phyloP scores from a whole-genome alignment of 2,113 vertebrate species.

The Syngnathoides biaculeatus region DNA sequence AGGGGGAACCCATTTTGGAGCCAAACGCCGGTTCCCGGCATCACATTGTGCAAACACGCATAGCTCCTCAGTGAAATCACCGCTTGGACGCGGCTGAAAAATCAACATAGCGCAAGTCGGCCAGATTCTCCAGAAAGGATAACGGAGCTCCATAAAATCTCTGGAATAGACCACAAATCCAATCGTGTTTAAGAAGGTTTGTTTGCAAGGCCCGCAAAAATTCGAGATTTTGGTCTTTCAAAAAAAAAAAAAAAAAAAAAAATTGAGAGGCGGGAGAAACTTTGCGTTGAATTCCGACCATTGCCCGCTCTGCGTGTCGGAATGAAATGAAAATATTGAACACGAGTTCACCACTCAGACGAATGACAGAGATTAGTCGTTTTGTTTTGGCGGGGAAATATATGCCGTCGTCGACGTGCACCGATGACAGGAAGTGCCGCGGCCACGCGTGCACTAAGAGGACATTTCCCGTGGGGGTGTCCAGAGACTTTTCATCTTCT shows the following conservation, averaged over 20 bases:
- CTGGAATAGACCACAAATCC: neutral
- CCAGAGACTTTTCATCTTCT: slow-evolving; percentile 30
- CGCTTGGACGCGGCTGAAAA: neutral
- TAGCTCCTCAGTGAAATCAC: neutral
- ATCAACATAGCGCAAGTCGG: neutral
- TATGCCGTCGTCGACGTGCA: neutral
- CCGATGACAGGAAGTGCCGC: slow-evolving; percentile 4
- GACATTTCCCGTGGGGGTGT: slow-evolving; percentile 27
- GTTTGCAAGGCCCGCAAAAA: neutral
- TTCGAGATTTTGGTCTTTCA: neutral
- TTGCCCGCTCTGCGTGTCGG: neutral
- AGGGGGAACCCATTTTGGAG: slow-evolving; percentile 18
- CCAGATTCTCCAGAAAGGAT: neutral
- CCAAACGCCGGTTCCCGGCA: neutral
- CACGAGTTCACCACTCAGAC: neutral
- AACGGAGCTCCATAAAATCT: neutral
- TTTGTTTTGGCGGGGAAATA: neutral
- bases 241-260: no score
- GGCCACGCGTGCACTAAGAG: neutral
- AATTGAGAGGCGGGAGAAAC: neutral
- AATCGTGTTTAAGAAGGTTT: no score
- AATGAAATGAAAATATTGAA: neutral
- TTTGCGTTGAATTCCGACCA: neutral
- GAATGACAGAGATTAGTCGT: neutral
- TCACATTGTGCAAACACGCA: neutral